A percentile compares a stretch with the other conserved stretches of the same genome.
Evolutionary conservation across 2,113 vertebrate species (phyloP).

Genomic region (Scalopus aquaticus): DNA sequence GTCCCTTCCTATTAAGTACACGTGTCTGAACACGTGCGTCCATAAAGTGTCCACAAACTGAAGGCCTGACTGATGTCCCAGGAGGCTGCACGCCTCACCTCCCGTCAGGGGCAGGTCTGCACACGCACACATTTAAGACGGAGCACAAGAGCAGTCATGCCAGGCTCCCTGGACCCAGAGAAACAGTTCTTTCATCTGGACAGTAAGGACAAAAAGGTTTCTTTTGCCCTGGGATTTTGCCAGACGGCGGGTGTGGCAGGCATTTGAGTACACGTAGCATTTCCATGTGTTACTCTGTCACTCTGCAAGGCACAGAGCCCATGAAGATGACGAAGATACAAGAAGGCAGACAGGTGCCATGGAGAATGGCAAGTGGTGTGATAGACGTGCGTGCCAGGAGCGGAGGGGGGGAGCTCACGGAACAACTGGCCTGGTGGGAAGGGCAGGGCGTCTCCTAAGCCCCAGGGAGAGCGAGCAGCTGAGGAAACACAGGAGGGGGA

Average conservation of each 20-base stretch:
- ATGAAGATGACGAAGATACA: too few species aligned
- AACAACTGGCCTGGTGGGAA: background rate
- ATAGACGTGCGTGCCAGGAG: rapidly evolving
- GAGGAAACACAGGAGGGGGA: background rate
- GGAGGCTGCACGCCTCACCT: background rate
- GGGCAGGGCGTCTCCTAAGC: background rate
- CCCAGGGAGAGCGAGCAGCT: background rate
- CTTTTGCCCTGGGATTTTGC: background rate
- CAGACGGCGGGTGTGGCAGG: too few species aligned
- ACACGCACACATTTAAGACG: rapidly evolving
- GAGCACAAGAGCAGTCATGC: background rate
- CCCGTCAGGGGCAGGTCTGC: slow-evolving; percentile 26
- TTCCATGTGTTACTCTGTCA: background rate
- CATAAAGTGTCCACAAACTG: slow-evolving; percentile 38
- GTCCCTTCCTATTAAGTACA: background rate
- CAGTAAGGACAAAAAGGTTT: background rate
- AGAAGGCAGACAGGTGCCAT: background rate
- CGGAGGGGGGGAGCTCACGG: background rate
- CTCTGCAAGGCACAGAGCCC: background rate
- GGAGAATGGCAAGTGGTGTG: rapidly evolving
- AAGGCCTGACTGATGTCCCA: background rate
- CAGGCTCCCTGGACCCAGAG: background rate
- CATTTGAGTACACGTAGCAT: background rate
- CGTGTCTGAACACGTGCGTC: slow-evolving; percentile 27
- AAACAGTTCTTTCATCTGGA: background rate